Evolutionary conservation across 2,797 vertebrate genomes (phyloP), one percentile per base, ranked within the genome.

Genomic region (Poeciliopsis paucimaculata): DNA sequence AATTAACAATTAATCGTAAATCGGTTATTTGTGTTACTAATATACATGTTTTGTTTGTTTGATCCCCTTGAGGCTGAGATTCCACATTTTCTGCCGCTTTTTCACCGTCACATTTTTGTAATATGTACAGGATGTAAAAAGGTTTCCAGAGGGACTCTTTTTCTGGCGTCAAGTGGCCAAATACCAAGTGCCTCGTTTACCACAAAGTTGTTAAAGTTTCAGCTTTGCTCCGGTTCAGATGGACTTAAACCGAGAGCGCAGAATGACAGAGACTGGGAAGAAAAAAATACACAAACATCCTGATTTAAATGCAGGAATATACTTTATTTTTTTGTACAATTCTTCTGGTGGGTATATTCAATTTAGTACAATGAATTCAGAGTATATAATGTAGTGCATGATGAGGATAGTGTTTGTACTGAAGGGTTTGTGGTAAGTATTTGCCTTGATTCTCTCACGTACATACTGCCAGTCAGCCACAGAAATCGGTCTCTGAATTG

Each of bases 111-210:
- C 84, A 0, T 93, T 89, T 91, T 95, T 95, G 90, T 95, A 94
- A 94, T 91, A 91, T 93, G 92, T 94, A 94, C 87, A 85, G 90
- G 83, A 82, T 91, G 88, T 93, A 86, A 84, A 89, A 91, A 81
- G 82, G 79, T 60, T 73, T 84, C 87, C 92, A 93, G 91, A 93
- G 93, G 90, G 89, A 93, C 92, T 73, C 83, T 89, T 83, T 15
- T 92, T 94, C 91, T 90, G 92, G 92, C 83, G 82, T 94, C 88
- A 93, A 95, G 94, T 96, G 95, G 95, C 96, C 96, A 93, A 96
- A 93, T 95, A 97, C 95, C 95, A 98, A 99, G 98, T 99, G 98
- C 98, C 98, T 98, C 96, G 93, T 96, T 95, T 96, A 96, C 88
- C 83, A 85, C 92, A 95, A 55, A 95, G 94, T 93, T 95, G 93